These are phyloP conservation scores for Glaucopsyche alexis DNA, from an alignment of 2,888 invertebrate genomes.

Conservation along the genomic window DNA sequence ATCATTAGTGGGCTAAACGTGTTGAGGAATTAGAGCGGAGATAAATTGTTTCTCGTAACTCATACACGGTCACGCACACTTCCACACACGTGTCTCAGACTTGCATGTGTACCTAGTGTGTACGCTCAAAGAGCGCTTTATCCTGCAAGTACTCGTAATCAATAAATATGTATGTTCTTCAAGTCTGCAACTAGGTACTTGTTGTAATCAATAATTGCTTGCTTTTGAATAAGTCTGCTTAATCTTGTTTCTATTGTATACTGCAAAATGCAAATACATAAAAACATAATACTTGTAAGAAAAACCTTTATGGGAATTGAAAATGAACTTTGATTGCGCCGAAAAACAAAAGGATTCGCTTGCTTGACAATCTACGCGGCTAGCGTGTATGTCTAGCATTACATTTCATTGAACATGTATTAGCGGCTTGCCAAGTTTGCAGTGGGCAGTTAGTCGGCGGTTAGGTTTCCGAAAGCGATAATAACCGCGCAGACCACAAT, in stretches of 20 bases:
- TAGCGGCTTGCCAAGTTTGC: background rate
- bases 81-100: background rate
- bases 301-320: no score
- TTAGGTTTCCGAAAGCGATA: conserved; percentile 9
- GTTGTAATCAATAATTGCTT: no score
- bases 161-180: background rate
- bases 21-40: background rate
- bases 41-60: conserved; percentile 10
- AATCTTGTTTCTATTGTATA: background rate
- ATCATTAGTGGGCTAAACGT: conserved; percentile 5
- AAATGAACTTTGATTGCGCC: no score
- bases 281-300: no score
- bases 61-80: background rate
- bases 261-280: no score
- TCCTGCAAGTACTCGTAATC: background rate
- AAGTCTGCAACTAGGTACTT: no score
- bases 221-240: background rate
- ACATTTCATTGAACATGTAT: background rate
- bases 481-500: background rate
- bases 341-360: no score
- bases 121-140: background rate
- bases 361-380: background rate
- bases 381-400: background rate
- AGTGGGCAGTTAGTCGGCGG: background rate
- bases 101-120: no score